These are phyloP conservation scores for Paraplagusia blochii DNA, from an alignment of 2,113 vertebrate genomes.

Conservation along the genomic window DNA sequence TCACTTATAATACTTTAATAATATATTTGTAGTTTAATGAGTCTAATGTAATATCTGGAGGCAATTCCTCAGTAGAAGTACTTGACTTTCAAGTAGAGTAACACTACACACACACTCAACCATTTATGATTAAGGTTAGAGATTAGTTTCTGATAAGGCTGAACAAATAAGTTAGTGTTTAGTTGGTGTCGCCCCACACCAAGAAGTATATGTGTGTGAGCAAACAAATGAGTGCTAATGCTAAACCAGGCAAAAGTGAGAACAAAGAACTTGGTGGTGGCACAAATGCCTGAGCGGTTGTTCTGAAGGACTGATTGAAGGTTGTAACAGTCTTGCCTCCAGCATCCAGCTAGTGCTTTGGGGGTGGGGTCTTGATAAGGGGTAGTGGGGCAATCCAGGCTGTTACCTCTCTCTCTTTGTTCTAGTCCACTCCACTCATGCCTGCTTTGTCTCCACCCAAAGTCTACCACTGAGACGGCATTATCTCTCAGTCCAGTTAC, in stretches of 20 bases:
- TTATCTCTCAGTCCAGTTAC: conserved; percentile 49
- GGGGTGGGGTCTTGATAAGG: conserved; percentile 44
- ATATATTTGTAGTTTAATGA: no score
- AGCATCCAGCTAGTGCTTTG: conserved; percentile 44
- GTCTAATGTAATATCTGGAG: no score
- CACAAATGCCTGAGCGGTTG: conserved; percentile 45
- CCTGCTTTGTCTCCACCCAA: conserved; percentile 67
- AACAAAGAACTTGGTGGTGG: conserved; percentile 53
- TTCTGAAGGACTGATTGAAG: conserved; percentile 64
- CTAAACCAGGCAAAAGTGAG: conserved; percentile 25
- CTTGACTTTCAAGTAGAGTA: no score
- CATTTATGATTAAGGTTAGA: no score
- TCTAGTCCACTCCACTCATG: conserved; percentile 61
- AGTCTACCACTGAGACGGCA: conserved; percentile 51
- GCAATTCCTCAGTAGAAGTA: no score
- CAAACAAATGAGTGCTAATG: conserved; percentile 1
- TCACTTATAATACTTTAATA: no score
- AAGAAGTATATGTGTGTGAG: background rate
- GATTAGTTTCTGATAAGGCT: no score
- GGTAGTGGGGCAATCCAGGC: conserved; percentile 37
- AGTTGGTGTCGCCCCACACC: no score
- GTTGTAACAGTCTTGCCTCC: conserved; percentile 60
- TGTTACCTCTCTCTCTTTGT: conserved; percentile 61
- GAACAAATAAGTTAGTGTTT: no score
- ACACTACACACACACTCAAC: no score